Evolutionary conservation across 2,888 invertebrate species (phyloP).

Genomic region (Hemicrepidius hirtus): DNA sequence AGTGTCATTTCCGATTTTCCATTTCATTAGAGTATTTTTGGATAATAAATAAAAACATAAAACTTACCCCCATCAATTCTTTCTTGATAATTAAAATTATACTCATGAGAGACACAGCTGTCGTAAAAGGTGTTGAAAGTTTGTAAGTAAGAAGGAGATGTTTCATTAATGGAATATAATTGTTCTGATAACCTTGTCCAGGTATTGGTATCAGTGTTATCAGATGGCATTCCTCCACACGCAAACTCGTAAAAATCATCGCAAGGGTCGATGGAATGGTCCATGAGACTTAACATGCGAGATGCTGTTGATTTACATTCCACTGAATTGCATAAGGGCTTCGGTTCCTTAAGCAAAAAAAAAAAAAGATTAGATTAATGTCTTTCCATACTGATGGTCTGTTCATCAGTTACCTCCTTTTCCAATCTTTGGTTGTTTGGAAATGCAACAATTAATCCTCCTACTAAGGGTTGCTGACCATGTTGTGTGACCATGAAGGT

Average conservation of each 20-base stretch:
- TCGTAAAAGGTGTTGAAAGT: conserved; percentile 59
- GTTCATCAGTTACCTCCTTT: too few species aligned
- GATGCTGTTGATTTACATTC: conserved; percentile 59
- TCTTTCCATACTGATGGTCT: too few species aligned
- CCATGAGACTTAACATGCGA: conserved; percentile 61
- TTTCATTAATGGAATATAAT: conserved; percentile 49
- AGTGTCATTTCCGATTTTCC: too few species aligned
- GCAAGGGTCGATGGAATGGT: conserved; percentile 59
- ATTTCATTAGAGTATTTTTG: too few species aligned
- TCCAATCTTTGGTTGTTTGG: too few species aligned
- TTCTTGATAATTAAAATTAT: conserved; percentile 56
- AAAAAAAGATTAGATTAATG: too few species aligned
- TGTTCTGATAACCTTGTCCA: conserved; percentile 52
- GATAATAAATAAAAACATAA: too few species aligned
- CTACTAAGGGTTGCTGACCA: too few species aligned
- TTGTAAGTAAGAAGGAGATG: conserved; percentile 36
- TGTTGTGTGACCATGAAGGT: too few species aligned
- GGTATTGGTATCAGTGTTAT: conserved; percentile 47
- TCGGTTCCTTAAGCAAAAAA: background rate
- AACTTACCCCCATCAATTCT: conserved; percentile 57
- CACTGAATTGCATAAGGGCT: background rate
- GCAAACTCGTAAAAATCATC: conserved; percentile 65
- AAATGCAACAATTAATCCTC: too few species aligned
- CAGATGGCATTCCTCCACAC: conserved; percentile 58
- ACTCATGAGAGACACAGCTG: conserved; percentile 60